Percentiles rank a stretch among this genome's conserved stretches.
Conservation (phyloP, 2,888 invertebrate species). For the Fissipunctia ypsillon region DNA sequence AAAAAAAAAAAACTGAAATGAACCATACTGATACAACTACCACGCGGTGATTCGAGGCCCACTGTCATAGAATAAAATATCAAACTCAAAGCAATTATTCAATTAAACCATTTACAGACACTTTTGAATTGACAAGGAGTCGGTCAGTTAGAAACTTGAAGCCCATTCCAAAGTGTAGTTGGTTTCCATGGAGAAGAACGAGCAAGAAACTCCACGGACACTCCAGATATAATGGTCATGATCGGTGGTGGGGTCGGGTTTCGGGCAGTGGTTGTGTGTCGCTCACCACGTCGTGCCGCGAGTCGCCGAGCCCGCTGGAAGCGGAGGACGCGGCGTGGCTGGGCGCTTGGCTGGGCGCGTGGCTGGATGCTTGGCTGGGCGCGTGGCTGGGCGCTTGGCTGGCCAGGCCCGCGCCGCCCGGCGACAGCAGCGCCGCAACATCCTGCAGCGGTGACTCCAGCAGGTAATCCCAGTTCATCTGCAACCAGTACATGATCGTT, state of each 20-base stretch:
- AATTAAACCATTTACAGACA: neutral
- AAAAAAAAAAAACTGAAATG: neutral
- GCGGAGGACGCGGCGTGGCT: slow-evolving; percentile 27
- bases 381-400: slow-evolving; percentile 74
- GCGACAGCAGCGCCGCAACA: slow-evolving; percentile 91
- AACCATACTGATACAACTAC: neutral
- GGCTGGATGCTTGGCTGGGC: slow-evolving; percentile 32
- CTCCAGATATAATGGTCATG: no score
- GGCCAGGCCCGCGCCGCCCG: slow-evolving; percentile 79
- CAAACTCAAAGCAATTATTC: neutral
- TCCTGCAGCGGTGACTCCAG: slow-evolving; percentile 93
- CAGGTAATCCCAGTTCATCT: slow-evolving; percentile 85
- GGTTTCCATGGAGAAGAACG: no score
- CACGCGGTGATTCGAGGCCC: neutral
- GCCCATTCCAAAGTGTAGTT: neutral
- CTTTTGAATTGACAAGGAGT: neutral
- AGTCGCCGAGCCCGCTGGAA: slow-evolving; percentile 65
- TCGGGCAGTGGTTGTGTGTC: neutral
- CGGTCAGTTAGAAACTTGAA: no score
- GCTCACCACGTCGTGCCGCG: slow-evolving; percentile 69
- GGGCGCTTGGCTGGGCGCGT: slow-evolving; percentile 75
- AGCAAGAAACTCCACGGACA: no score
- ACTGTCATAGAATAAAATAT: neutral
- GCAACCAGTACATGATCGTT: slow-evolving; percentile 28
- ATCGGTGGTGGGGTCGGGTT: neutral